Conservation (phyloP, 1,140 invertebrate species). For the Orius insidiosus region DNA sequence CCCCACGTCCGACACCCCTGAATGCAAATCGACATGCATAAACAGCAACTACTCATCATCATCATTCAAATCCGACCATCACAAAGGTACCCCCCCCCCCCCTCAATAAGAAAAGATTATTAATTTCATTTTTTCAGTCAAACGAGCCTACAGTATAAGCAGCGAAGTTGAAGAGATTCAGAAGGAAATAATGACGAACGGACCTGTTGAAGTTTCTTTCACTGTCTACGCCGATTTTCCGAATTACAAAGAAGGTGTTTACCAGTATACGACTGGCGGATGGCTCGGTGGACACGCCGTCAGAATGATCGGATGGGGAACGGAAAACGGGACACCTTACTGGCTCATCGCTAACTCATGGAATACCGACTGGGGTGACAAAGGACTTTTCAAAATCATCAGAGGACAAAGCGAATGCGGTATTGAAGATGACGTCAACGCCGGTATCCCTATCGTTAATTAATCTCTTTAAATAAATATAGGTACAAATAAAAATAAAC, state of each 20-base stretch:
- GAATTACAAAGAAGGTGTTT: slow-evolving; percentile 59
- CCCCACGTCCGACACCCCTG: slow-evolving; percentile 5
- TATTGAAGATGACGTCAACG: slow-evolving; percentile 48
- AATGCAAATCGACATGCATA: slow-evolving; percentile 12
- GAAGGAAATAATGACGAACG: slow-evolving; percentile 66
- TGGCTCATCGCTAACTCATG: slow-evolving; percentile 86
- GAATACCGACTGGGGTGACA: slow-evolving; percentile 74
- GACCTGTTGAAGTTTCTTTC: slow-evolving; percentile 71
- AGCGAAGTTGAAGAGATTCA: slow-evolving; percentile 51
- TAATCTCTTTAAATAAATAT: too few species aligned
- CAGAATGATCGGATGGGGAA: slow-evolving; percentile 63
- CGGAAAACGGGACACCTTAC: slow-evolving; percentile 36
- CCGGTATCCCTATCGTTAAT: slow-evolving; percentile 41
- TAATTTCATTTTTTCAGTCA: slow-evolving; percentile 28
- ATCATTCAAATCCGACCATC: slow-evolving; percentile 7
- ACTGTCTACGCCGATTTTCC: slow-evolving; percentile 47
- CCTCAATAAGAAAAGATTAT: too few species aligned
- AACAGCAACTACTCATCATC: slow-evolving; percentile 1
- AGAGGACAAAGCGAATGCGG: slow-evolving; percentile 46
- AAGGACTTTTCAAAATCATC: slow-evolving; percentile 75
- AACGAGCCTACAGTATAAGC: slow-evolving; percentile 47
- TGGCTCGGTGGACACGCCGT: slow-evolving; percentile 74
- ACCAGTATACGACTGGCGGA: slow-evolving; percentile 55
- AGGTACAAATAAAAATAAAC: too few species aligned
- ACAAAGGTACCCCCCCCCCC: too few species aligned